Evolutionary conservation across 2,113 vertebrate species (phyloP), one percentile per base, ranked within the genome.

Genomic region (Pseudopipra pipra): DNA sequence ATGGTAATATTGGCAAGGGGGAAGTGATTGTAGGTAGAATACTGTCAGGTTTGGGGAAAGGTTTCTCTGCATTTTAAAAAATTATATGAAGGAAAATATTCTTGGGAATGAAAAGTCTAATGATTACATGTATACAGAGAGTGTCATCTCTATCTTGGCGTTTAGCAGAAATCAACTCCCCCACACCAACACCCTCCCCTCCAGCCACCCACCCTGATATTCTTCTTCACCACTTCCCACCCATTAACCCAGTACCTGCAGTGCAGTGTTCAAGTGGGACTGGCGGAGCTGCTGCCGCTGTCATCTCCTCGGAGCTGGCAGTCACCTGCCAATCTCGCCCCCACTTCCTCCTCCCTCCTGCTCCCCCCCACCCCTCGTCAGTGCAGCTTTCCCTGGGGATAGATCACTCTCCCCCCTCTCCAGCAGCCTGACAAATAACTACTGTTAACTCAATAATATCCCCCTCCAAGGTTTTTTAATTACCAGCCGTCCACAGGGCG

Each of bases 391-490:
- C 97, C 97, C 97, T 6, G 85, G 97, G 97, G 97, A 97, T 94
- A 95, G 95, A 97, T 97, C 90, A 95, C 95, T 97, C 96, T 94
- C 85, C 95, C 94, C 90, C 27, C 75, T 70, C 96, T 77, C 97
- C 91, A 94, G 74, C 93, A 94, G 97, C 94, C 96, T 96, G 96
- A 97, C 97, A 97, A 98, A 98, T 97, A 98, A 98, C 95, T 96
- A 97, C 97, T 95, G 97, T 97, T 97, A 97, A 97, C 96, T 98
- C 95, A 95, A 91, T 98, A 95, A 97, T 95, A 97, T 96, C 90
- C 93, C 98, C 97, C 97, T 97, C 87, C 93, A 97, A 95, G 85
- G 73, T 91, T 97, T 98, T 97, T 97, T 98, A 98, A 98, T 97
- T 97, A 96, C 96, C 91, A 93, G 90, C 94, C 70, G 4, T 84